phyloP scores from a whole-genome alignment of 2,888 invertebrate genomes.

The Sycophila texana region DNA sequence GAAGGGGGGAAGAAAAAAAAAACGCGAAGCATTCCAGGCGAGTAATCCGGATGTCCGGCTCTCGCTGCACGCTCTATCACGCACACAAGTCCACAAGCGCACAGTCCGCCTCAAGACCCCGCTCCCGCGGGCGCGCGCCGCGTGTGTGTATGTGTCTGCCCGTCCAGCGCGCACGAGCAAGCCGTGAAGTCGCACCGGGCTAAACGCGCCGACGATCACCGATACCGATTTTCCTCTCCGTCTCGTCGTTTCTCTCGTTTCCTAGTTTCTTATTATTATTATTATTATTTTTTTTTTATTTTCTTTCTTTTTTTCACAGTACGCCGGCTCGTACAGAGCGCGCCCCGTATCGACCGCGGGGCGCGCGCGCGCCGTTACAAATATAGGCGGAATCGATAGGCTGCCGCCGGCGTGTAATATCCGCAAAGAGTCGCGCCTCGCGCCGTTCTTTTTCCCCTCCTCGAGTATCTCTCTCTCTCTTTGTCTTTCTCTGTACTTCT shows the following conservation, averaged over 20 bases:
- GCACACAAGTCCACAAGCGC: slow-evolving; percentile 19
- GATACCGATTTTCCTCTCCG: slow-evolving; percentile 10
- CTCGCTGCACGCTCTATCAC: not conserved
- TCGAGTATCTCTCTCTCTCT: not conserved
- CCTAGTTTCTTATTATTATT: too few species aligned
- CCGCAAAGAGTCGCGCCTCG: slow-evolving; percentile 26
- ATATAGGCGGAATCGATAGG: slow-evolving; percentile 52
- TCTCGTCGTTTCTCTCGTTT: not conserved
- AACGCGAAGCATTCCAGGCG: too few species aligned
- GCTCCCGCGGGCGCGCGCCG: slow-evolving; percentile 46
- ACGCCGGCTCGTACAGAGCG: too few species aligned
- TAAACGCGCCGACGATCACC: not conserved
- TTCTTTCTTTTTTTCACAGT: not conserved
- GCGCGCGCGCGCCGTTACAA: slow-evolving; percentile 32
- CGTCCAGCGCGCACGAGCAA: slow-evolving; percentile 11
- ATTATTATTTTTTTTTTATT: not conserved
- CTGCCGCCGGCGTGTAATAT: slow-evolving; percentile 33
- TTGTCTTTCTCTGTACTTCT: not conserved
- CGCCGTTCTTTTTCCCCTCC: not conserved
- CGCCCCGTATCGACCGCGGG: not conserved
- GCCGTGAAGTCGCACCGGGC: not conserved
- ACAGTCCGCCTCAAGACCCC: slow-evolving; percentile 52
- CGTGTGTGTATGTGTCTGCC: slow-evolving; percentile 43
- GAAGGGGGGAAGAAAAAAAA: too few species aligned
- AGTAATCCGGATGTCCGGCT: too few species aligned